phyloP scores from a whole-genome alignment of 2,888 invertebrate species.

The Cyclophora punctaria region DNA sequence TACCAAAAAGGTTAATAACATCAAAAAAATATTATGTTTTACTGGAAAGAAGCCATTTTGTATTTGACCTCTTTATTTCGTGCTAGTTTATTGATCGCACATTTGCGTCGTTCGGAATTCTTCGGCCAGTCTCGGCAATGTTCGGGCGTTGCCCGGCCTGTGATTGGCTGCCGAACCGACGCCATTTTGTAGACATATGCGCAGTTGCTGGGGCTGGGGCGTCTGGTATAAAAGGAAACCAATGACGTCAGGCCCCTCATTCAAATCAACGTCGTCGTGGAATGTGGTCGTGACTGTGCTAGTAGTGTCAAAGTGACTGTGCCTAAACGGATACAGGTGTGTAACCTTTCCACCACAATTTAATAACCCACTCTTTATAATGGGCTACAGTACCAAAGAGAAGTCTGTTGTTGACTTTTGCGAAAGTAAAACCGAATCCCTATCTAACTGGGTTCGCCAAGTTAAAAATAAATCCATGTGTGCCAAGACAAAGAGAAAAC shows the following conservation, averaged over 20 bases:
- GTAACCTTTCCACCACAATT: conserved; percentile 55
- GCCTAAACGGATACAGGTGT: conserved; percentile 71
- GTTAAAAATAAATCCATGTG: conserved; percentile 77
- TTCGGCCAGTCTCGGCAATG: conserved; percentile 22
- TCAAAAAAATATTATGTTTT: no score
- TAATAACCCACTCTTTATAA: conserved; percentile 45
- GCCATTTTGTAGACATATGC: conserved; percentile 60
- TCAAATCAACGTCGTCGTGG: conserved; percentile 33
- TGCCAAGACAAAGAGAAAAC: conserved; percentile 73
- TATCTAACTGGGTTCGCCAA: conserved; percentile 78
- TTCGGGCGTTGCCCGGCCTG: conserved; percentile 6
- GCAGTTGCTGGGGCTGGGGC: conserved; percentile 31
- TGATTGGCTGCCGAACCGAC: conserved; percentile 21
- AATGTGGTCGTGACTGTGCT: conserved; percentile 46
- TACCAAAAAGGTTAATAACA: no score
- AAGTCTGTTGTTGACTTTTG: conserved; percentile 66
- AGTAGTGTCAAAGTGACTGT: conserved; percentile 47
- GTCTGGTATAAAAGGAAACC: conserved; percentile 41
- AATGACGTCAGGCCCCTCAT: conserved; percentile 58
- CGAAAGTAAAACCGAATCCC: conserved; percentile 74
- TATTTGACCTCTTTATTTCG: no score
- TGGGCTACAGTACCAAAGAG: conserved; percentile 66
- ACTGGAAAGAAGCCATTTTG: no score
- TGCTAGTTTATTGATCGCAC: conserved; percentile 10
- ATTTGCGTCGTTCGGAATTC: conserved; percentile 7